A percentile compares a stretch with the other conserved stretches of the same genome.
Evolutionary conservation across 2,888 invertebrate genomes (phyloP).

Genomic region (Hypercompe scribonia): DNA sequence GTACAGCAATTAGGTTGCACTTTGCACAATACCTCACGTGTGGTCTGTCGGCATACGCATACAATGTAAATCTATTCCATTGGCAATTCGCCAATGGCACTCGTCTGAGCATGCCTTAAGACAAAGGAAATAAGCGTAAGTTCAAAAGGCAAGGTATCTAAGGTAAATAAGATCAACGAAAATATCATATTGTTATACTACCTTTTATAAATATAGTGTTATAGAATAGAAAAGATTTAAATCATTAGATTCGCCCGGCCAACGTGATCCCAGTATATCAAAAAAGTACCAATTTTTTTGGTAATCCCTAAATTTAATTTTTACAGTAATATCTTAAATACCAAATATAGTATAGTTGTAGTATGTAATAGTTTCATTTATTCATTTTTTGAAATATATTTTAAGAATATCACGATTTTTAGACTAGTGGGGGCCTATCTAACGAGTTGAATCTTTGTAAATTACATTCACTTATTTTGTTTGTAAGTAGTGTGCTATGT

Average conservation of each 20-base stretch:
- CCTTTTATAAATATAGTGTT: not conserved
- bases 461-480: not conserved
- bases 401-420: too few species aligned
- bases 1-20: too few species aligned
- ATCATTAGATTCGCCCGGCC: not conserved
- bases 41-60: too few species aligned
- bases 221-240: not conserved
- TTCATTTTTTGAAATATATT: not conserved
- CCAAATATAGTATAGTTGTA: constrained; percentile 1
- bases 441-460: not conserved
- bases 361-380: not conserved
- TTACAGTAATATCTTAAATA: not conserved
- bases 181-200: not conserved
- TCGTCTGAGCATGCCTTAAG: not conserved
- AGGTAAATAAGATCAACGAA: too few species aligned
- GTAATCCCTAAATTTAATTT: not conserved
- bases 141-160: not conserved
- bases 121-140: not conserved
- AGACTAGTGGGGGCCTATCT: not conserved
- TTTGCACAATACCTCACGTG: too few species aligned
- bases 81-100: too few species aligned
- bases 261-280: not conserved
- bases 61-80: too few species aligned
- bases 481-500: not conserved
- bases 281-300: too few species aligned